These are phyloP conservation scores for Caenorhabditis sulstoni DNA, from an alignment of 2,888 invertebrate genomes.

Conservation along the genomic window DNA sequence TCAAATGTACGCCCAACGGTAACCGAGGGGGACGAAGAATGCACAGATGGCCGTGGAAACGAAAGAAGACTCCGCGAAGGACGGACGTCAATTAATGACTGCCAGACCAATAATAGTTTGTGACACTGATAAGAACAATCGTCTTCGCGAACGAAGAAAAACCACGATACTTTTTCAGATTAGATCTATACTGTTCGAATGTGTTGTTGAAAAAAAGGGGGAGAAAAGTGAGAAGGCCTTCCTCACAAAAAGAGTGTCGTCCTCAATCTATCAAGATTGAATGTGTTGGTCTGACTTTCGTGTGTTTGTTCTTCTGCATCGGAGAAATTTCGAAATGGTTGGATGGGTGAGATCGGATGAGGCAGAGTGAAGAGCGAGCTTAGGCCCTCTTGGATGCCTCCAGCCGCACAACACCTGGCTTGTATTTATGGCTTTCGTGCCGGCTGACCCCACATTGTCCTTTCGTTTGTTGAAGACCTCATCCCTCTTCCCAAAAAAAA, in stretches of 20 bases:
- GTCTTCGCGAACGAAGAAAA: background rate
- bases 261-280: slow-evolving; percentile 20
- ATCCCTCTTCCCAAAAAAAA: slow-evolving; percentile 14
- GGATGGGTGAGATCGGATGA: background rate
- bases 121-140: slow-evolving; percentile 9
- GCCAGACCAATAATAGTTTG: background rate
- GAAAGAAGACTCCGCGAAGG: background rate
- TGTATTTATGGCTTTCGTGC: slow-evolving; percentile 32
- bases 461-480: background rate
- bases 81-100: background rate
- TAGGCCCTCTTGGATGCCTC: slow-evolving; percentile 12
- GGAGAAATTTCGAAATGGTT: slow-evolving; percentile 1
- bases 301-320: slow-evolving; percentile 8
- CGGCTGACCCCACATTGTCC: slow-evolving; percentile 48
- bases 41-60: background rate
- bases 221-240: slow-evolving; percentile 15
- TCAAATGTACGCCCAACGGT: slow-evolving; percentile 9
- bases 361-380: slow-evolving; percentile 17
- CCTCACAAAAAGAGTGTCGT: slow-evolving; percentile 15
- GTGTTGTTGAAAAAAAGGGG: slow-evolving; percentile 15
- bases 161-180: slow-evolving; percentile 29
- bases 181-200: slow-evolving; percentile 19
- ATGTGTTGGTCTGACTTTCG: slow-evolving; percentile 1
- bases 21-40: background rate
- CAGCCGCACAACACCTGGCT: slow-evolving; percentile 40